Evolutionary conservation across 2,888 invertebrate species (phyloP).

Genomic region (Trissoscelio sp.): DNA sequence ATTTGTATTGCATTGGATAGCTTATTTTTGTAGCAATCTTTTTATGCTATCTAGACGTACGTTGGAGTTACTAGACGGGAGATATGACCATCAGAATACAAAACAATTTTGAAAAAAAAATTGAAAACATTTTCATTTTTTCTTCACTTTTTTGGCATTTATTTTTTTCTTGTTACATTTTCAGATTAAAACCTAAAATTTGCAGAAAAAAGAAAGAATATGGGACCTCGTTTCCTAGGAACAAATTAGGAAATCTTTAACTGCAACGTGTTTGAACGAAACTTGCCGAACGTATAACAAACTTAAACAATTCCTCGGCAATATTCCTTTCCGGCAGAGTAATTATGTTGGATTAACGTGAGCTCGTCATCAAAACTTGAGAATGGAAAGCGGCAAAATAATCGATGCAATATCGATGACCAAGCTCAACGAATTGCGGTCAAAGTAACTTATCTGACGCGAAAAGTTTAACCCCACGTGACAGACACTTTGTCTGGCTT

Average conservation of each 20-base stretch:
- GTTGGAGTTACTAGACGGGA: no score
- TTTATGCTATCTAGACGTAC: no score
- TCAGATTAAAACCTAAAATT: no score
- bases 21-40: no score
- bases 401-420: slow-evolving; percentile 74
- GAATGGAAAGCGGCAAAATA: slow-evolving; percentile 57
- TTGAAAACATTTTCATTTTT: no score
- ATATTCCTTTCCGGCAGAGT: slow-evolving; percentile 1
- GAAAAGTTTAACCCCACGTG: slow-evolving; percentile 77
- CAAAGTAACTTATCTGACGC: slow-evolving; percentile 73
- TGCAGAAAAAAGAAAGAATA: neutral
- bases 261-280: neutral
- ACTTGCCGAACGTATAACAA: slow-evolving; percentile 17
- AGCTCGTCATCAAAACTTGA: slow-evolving; percentile 42
- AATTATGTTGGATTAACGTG: slow-evolving; percentile 47
- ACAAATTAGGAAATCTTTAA: slow-evolving; percentile 6
- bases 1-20: no score
- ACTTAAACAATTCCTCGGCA: slow-evolving; percentile 14
- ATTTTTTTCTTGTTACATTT: no score
- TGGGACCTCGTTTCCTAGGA: neutral
- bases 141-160: no score
- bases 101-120: no score
- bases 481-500: slow-evolving; percentile 81
- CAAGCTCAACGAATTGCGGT: slow-evolving; percentile 76
- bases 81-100: no score